phyloP scores from a whole-genome alignment of 1,140 invertebrate genomes.

The Bactericera cockerelli region DNA sequence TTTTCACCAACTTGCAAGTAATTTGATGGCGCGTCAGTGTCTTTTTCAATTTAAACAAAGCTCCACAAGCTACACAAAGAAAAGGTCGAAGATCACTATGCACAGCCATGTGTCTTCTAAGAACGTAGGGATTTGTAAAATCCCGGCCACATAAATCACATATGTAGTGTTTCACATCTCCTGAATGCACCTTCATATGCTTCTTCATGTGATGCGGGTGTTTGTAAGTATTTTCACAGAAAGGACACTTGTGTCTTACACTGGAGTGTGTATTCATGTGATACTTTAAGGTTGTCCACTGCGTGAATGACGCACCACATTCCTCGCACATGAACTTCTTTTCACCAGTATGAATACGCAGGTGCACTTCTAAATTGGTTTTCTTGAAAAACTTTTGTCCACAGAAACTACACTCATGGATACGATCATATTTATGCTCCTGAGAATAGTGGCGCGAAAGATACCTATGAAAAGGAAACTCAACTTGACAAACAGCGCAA shows the following conservation, averaged over 20 bases:
- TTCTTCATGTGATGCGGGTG: slow-evolving; percentile 35
- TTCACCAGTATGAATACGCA: slow-evolving; percentile 51
- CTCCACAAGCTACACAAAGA: slow-evolving; percentile 39
- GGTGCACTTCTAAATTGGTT: slow-evolving; percentile 53
- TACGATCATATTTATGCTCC: too few relatives aligned
- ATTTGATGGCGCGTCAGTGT: background rate
- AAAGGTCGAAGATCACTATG: slow-evolving; percentile 51
- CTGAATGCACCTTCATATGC: slow-evolving; percentile 38
- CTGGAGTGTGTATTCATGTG: slow-evolving; percentile 32
- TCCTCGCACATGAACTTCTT: slow-evolving; percentile 44
- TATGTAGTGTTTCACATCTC: slow-evolving; percentile 41
- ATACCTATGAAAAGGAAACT: too few relatives aligned
- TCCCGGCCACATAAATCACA: slow-evolving; percentile 43
- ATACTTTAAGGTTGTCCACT: slow-evolving; percentile 40
- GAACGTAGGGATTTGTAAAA: slow-evolving; percentile 45
- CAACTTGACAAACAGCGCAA: too few relatives aligned
- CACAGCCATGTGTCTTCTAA: slow-evolving; percentile 45
- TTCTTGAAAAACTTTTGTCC: slow-evolving; percentile 13
- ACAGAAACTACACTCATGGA: slow-evolving; percentile 32
- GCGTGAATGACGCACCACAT: slow-evolving; percentile 42
- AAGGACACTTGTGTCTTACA: slow-evolving; percentile 41
- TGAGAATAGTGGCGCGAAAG: too few relatives aligned
- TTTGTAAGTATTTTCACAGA: slow-evolving; percentile 41
- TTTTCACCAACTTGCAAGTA: background rate
- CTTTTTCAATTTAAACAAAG: slow-evolving; percentile 2